phyloP scores from a whole-genome alignment of 1,140 invertebrate species.

The Hycleus cichorii region DNA sequence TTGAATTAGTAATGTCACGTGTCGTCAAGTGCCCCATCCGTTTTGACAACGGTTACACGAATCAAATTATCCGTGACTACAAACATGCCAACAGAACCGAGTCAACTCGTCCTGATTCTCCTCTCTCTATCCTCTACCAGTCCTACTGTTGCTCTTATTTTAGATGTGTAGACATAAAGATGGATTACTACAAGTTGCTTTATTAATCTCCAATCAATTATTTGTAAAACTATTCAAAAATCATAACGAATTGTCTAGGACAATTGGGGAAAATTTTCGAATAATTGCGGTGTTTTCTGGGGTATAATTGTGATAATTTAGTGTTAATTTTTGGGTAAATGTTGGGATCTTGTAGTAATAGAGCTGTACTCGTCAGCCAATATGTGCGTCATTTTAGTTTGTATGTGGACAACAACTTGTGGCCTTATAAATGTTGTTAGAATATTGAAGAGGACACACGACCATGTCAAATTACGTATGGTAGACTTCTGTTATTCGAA shows the following conservation, averaged over 20 bases:
- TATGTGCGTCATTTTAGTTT: slow-evolving; percentile 12
- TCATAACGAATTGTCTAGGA: no score
- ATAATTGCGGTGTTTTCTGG: no score
- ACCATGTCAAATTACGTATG: slow-evolving; percentile 8
- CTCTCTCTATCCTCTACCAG: no score
- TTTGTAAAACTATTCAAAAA: no score
- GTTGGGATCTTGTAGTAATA: slow-evolving; percentile 2
- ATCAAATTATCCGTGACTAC: slow-evolving; percentile 31
- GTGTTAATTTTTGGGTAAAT: no score
- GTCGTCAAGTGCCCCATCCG: slow-evolving; percentile 35
- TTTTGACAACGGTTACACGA: slow-evolving; percentile 36
- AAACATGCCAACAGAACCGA: slow-evolving; percentile 5
- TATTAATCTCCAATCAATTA: no score
- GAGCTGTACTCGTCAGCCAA: slow-evolving; percentile 11
- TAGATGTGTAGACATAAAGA: no score
- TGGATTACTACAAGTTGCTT: no score
- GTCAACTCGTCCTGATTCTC: no score
- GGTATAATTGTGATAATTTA: no score
- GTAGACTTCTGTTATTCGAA: slow-evolving; percentile 2
- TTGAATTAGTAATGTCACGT: slow-evolving; percentile 33
- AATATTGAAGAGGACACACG: slow-evolving; percentile 13
- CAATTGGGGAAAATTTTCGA: no score
- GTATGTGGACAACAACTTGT: slow-evolving; percentile 11
- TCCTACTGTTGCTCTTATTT: no score
- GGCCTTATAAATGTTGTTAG: slow-evolving; percentile 11